Evolutionary conservation across 2,888 invertebrate species (phyloP), one percentile per base, ranked within the genome.

Genomic region (Exephanes ischioxanthus): DNA sequence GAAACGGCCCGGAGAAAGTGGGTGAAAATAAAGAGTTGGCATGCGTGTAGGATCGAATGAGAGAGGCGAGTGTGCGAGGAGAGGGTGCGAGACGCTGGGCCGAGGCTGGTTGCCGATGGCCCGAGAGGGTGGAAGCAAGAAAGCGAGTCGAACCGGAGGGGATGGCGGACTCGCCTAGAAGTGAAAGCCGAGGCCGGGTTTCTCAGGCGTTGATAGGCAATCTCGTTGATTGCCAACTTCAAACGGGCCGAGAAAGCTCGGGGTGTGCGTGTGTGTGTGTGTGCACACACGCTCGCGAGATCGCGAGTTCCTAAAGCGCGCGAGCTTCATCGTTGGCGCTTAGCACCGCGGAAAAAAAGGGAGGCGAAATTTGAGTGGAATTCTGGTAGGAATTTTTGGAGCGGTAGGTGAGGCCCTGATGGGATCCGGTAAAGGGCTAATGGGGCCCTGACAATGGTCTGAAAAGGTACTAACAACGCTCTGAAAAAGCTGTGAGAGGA

Each of bases 211-310:
- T 93, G 93, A 94, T 94, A 93, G 93, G 93, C 93, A 93, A 94
- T 94, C 93, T 92, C 92, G 91, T 91, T 94, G 94, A 94, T 94
- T 94, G 93, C 93, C 91, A 91, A 92, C 93, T 93, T 94, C 93
- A 93, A 94, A 93, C 92, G 91, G 86, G 89, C 91, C 91, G 91
- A 91, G 90, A 90, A 90, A 89, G 88, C 89, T 61, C 61, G 1
- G 16, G 1, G 6, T 53, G 7, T 53, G 19, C 3, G n/a, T 14
- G n/a, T 14, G 53, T 19, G 53, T 14, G 75, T 14, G 41, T 7
- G 16, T 41, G n/a, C 55, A 48, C 61, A 30, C 53, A 53, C 51
- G 67, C 58, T 75, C 51, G 45, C 45, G 68, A 61, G 51, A 30
- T 70, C n/a, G 37, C 61, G 51, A 70, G 14, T 45, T 75, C 51